A percentile compares a stretch with the other conserved stretches of the same genome.
These are phyloP conservation scores for Blastobasis adustella DNA, from an alignment of 2,888 invertebrate genomes.

Conservation along the genomic window DNA sequence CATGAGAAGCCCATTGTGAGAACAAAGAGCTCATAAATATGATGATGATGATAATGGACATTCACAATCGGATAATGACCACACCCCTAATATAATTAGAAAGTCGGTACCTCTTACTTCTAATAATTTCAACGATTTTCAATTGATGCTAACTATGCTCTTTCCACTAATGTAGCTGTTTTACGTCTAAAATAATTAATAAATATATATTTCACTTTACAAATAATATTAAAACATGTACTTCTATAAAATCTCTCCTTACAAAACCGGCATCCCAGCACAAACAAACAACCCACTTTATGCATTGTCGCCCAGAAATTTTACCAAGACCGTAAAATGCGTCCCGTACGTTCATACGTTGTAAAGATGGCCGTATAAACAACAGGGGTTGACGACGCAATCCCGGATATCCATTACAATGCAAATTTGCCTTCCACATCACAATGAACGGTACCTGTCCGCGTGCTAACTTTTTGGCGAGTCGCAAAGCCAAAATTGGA, in stretches of 20 bases:
- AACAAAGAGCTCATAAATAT: no score
- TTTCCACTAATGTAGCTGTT: no score
- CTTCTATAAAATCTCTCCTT: not conserved
- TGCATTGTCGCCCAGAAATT: constrained; percentile 27
- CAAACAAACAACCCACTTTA: constrained; percentile 10
- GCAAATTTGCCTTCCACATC: constrained; percentile 55
- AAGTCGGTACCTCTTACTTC: no score
- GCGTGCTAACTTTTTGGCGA: constrained; percentile 52
- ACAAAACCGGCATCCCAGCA: not conserved
- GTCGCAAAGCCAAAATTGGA: constrained; percentile 48
- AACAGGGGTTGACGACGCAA: constrained; percentile 33
- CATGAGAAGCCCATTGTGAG: no score
- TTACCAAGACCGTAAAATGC: constrained; percentile 31
- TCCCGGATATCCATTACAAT: constrained; percentile 60
- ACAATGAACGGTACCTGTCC: constrained; percentile 56
- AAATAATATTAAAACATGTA: no score
- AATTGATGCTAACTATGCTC: no score
- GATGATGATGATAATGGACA: no score
- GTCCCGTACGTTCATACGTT: constrained; percentile 29
- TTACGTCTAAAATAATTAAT: no score
- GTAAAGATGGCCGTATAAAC: constrained; percentile 41
- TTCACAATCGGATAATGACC: no score
- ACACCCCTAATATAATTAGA: no score
- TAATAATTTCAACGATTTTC: no score
- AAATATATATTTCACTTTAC: no score